Evolutionary conservation across 1,140 invertebrate genomes (phyloP).

Genomic region (Euura lappo): DNA sequence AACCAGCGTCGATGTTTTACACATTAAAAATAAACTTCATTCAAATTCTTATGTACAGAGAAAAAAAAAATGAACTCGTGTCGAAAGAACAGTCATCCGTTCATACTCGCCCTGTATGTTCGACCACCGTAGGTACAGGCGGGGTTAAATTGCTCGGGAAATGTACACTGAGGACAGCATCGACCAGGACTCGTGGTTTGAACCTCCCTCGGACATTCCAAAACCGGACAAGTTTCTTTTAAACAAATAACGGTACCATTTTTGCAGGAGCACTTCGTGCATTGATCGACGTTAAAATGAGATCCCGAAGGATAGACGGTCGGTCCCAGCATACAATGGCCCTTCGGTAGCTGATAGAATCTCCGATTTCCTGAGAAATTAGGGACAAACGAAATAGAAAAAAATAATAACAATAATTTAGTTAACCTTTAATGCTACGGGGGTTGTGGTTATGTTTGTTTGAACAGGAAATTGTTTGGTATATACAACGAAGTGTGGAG

Average conservation of each 20-base stretch:
- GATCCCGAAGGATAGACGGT: conserved; percentile 66
- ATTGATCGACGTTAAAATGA: conserved; percentile 74
- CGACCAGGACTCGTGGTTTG: conserved; percentile 69
- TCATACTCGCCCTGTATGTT: conserved; percentile 69
- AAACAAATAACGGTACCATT: conserved; percentile 80
- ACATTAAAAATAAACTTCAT: no score
- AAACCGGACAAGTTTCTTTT: conserved; percentile 78
- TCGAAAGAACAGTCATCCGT: not conserved
- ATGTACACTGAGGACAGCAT: conserved; percentile 80
- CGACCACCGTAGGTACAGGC: conserved; percentile 70
- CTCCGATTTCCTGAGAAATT: conserved; percentile 41
- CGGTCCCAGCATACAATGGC: conserved; percentile 74
- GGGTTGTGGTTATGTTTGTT: not conserved
- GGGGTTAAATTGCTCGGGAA: conserved; percentile 66
- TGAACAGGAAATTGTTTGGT: not conserved
- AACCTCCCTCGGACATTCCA: conserved; percentile 78
- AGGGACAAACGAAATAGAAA: conserved; percentile 29
- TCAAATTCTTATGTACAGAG: no score
- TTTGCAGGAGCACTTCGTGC: conserved; percentile 81
- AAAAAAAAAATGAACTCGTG: conserved; percentile 7
- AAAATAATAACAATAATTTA: not conserved
- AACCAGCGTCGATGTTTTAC: conserved; percentile 24
- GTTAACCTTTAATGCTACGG: conserved; percentile 3
- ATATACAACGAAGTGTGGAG: not conserved
- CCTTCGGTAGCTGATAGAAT: conserved; percentile 57